phyloP scores from a whole-genome alignment of 2,113 vertebrate genomes.

The Leiothrix lutea region DNA sequence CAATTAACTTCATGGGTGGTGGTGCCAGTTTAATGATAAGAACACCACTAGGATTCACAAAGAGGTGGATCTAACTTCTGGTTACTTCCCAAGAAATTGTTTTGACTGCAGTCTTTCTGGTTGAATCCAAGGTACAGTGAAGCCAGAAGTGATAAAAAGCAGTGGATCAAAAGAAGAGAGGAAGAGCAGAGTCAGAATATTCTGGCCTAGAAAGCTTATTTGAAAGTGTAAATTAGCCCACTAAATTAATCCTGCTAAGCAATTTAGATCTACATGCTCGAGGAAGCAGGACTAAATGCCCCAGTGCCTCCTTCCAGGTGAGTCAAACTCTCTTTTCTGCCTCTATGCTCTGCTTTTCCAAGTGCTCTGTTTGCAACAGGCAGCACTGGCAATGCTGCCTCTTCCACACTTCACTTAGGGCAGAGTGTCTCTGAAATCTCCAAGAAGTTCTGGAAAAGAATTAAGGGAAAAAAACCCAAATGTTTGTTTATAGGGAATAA shows the following conservation, averaged over 20 bases:
- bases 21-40: constrained; percentile 44
- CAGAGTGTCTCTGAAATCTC: background rate
- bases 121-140: background rate
- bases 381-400: background rate
- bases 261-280: background rate
- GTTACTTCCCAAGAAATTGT: constrained; percentile 17
- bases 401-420: background rate
- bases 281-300: background rate
- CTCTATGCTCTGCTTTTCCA: background rate
- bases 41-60: background rate
- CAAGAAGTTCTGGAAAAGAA: background rate
- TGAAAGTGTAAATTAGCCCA: background rate
- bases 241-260: background rate
- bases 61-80: background rate
- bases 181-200: background rate
- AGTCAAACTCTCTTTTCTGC: background rate
- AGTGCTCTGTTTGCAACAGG: background rate
- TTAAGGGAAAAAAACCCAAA: background rate
- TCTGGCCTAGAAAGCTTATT: background rate
- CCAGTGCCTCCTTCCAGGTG: background rate
- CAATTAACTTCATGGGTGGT: constrained; percentile 62
- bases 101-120: background rate
- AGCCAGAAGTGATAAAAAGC: background rate
- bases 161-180: background rate
- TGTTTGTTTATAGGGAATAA: background rate